Evolutionary conservation across 2,113 vertebrate genomes (phyloP).

Genomic region (Labrus mixtus): DNA sequence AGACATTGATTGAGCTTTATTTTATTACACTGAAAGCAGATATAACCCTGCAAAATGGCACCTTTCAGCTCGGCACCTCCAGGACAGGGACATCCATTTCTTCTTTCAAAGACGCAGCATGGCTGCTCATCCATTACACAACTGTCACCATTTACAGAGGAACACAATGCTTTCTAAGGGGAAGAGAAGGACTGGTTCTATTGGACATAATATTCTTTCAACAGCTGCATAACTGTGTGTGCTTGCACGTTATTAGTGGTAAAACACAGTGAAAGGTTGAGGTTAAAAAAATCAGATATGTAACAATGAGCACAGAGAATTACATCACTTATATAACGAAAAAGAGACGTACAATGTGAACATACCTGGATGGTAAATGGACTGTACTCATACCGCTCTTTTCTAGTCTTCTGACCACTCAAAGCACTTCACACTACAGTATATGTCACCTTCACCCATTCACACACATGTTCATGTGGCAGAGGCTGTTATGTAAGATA

Average conservation of each 20-base stretch:
- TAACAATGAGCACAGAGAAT: no score
- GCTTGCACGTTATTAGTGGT: not conserved
- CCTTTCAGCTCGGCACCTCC: conserved; percentile 47
- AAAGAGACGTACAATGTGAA: no score
- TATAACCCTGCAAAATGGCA: conserved; percentile 24
- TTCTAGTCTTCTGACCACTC: no score
- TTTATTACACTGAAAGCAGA: conserved; percentile 34
- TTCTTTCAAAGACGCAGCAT: conserved; percentile 10
- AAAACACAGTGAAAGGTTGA: not conserved
- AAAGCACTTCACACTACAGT: no score
- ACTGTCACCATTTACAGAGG: conserved; percentile 3
- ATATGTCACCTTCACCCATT: no score
- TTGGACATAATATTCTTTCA: conserved; percentile 29
- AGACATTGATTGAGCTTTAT: conserved; percentile 27
- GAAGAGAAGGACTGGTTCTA: conserved; percentile 35
- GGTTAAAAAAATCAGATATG: no score
- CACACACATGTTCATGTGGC: no score
- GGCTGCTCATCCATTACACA: conserved; percentile 40
- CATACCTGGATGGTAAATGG: no score
- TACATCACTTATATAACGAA: no score
- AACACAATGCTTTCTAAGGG: conserved; percentile 37
- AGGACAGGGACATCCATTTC: conserved; percentile 43
- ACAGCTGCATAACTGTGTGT: not conserved
- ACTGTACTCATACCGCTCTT: no score
- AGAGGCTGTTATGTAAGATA: no score